Conservation (phyloP, 2,888 invertebrate genomes). For the Drosophila monieri region DNA sequence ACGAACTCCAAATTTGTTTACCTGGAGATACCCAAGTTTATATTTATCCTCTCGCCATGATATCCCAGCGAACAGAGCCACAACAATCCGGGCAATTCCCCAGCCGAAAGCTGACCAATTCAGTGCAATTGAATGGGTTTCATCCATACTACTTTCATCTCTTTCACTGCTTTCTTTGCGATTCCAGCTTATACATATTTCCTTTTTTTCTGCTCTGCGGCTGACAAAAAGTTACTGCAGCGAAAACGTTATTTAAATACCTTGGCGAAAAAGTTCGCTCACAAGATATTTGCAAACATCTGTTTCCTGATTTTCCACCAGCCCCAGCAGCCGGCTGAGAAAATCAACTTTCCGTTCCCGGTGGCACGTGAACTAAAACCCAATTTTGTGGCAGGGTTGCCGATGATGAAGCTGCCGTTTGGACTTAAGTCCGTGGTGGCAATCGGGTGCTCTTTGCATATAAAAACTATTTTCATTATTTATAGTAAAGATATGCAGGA, state of each 20-base stretch:
- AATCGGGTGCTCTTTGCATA: conserved; percentile 12
- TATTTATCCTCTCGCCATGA: conserved; percentile 17
- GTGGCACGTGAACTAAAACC: conserved; percentile 50
- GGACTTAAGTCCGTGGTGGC: conserved; percentile 8
- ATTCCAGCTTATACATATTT: conserved; percentile 21
- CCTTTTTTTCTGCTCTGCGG: conserved; percentile 38
- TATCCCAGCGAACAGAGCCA: conserved; percentile 18
- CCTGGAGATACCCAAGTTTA: conserved; percentile 4
- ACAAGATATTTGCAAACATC: conserved; percentile 80
- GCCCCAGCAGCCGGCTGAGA: conserved; percentile 20
- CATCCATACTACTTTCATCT: conserved; percentile 20
- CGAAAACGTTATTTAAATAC: conserved; percentile 75
- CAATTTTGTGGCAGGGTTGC: conserved; percentile 39
- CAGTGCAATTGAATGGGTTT: conserved; percentile 65
- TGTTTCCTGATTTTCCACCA: conserved; percentile 60
- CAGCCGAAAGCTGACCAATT: conserved; percentile 48
- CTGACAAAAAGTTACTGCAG: conserved; percentile 65
- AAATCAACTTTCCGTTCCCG: conserved; percentile 48
- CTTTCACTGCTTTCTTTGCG: conserved; percentile 20
- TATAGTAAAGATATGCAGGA: background rate
- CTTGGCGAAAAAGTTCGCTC: conserved; percentile 70
- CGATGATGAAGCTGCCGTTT: conserved; percentile 54
- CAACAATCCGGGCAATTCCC: conserved; percentile 10
- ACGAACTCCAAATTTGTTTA: conserved; percentile 16
- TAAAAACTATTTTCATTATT: background rate